Evolutionary conservation across 2,797 vertebrate genomes (phyloP).

Genomic region (Sylvia borin): DNA sequence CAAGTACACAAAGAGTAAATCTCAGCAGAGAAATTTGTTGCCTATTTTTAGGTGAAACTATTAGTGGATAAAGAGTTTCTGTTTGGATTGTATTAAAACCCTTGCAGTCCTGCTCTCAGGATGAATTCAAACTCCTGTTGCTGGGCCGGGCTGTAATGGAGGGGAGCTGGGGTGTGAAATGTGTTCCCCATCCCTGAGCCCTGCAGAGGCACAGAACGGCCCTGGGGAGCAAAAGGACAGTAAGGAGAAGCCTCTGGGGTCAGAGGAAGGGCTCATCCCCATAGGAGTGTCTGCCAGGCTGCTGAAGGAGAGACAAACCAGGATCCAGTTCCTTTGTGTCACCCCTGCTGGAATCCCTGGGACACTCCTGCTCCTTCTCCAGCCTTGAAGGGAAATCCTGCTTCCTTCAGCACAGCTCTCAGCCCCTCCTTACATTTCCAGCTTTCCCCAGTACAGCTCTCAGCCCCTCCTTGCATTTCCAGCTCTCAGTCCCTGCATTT

Average conservation of each 20-base stretch:
- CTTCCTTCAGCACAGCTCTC: not conserved
- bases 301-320: not conserved
- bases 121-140: not conserved
- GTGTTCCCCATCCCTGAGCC: not conserved
- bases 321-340: not conserved
- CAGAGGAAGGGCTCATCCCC: not conserved
- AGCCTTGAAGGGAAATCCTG: not conserved
- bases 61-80: constrained; percentile 42
- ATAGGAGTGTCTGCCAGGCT: not conserved
- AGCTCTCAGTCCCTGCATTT: not conserved
- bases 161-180: not conserved
- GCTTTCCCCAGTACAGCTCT: too few relatives aligned
- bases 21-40: constrained; percentile 24
- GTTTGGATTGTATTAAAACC: constrained; percentile 25
- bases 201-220: not conserved
- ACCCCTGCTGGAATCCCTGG: not conserved
- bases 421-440: too few relatives aligned
- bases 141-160: not conserved
- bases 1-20: not conserved
- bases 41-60: constrained; percentile 53
- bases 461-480: not conserved
- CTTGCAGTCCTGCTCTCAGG: not conserved
- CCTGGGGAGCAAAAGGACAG: not conserved
- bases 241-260: not conserved
- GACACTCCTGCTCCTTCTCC: not conserved